These are phyloP conservation scores for Sinocyclocheilus maitianheensis DNA, from an alignment of 2,113 vertebrate species.

Conservation along the genomic window DNA sequence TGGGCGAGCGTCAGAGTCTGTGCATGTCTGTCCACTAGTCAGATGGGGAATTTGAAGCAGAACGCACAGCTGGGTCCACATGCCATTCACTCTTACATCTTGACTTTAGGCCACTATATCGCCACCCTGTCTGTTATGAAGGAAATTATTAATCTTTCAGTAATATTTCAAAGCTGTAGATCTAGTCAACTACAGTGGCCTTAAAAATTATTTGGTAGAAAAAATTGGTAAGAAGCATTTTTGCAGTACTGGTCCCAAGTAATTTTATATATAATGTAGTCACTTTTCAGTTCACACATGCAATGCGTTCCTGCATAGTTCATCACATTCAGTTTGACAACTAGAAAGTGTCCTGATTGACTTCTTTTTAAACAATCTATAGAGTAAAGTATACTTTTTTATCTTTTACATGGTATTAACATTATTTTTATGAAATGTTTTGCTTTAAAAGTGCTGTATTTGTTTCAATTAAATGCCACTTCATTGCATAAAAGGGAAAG, in stretches of 20 bases:
- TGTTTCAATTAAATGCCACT: background rate
- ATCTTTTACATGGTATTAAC: too few species aligned
- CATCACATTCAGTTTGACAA: background rate
- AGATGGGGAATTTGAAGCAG: background rate
- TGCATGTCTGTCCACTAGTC: background rate
- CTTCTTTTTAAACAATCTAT: background rate
- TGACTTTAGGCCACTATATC: background rate
- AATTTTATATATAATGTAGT: background rate
- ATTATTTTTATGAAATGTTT: background rate
- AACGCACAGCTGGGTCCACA: slow-evolving; percentile 4
- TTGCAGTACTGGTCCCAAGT: background rate
- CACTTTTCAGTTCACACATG: background rate
- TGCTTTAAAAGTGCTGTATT: background rate
- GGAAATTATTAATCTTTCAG: background rate
- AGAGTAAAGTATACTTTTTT: too few species aligned
- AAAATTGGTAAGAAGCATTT: background rate
- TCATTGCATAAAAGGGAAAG: background rate
- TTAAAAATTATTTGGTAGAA: background rate
- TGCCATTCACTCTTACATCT: slow-evolving; percentile 20
- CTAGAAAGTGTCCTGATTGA: background rate
- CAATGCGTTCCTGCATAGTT: background rate
- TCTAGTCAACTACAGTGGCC: background rate
- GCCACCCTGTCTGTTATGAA: background rate
- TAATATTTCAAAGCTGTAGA: background rate
- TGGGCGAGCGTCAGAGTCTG: background rate